A percentile compares a stretch with the other conserved stretches of the same genome.
Conservation (phyloP, 1,140 invertebrate genomes). For the Pseudomyrmex sp. region DNA sequence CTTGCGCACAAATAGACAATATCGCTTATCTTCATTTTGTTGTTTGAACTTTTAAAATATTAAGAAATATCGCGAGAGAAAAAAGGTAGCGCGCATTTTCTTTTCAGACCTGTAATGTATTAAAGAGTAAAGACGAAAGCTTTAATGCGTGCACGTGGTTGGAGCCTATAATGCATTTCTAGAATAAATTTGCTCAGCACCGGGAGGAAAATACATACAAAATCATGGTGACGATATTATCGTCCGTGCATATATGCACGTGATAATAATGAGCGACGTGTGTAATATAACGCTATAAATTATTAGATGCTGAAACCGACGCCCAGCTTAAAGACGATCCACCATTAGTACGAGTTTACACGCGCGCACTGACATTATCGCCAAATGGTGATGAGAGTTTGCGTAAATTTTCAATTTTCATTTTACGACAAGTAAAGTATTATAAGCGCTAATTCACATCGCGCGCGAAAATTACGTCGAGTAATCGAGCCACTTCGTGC, state of each 20-base stretch:
- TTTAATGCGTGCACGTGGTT: too few relatives aligned
- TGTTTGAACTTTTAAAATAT: not conserved
- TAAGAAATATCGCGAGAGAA: too few relatives aligned
- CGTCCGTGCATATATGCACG: not conserved
- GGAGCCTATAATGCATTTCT: too few relatives aligned
- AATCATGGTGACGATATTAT: not conserved
- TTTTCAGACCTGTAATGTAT: too few relatives aligned
- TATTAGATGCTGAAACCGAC: slow-evolving; percentile 32
- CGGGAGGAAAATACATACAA: too few relatives aligned
- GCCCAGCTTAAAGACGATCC: slow-evolving; percentile 49
- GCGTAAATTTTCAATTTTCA: too few relatives aligned
- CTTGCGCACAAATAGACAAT: not conserved
- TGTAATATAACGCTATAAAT: slow-evolving; percentile 42
- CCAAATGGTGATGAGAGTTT: too few relatives aligned
- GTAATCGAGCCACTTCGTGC: not conserved
- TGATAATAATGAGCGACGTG: slow-evolving; percentile 29
- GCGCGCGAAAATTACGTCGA: not conserved
- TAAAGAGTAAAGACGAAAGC: too few relatives aligned
- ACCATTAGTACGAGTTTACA: not conserved
- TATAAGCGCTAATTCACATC: too few relatives aligned
- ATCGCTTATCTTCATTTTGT: not conserved
- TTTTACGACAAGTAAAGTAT: not conserved
- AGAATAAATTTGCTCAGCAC: too few relatives aligned
- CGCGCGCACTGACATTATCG: not conserved
- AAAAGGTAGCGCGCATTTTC: too few relatives aligned